Evolutionary conservation across 1,140 invertebrate species (phyloP).

Genomic region (Dendrolimus kikuchii): DNA sequence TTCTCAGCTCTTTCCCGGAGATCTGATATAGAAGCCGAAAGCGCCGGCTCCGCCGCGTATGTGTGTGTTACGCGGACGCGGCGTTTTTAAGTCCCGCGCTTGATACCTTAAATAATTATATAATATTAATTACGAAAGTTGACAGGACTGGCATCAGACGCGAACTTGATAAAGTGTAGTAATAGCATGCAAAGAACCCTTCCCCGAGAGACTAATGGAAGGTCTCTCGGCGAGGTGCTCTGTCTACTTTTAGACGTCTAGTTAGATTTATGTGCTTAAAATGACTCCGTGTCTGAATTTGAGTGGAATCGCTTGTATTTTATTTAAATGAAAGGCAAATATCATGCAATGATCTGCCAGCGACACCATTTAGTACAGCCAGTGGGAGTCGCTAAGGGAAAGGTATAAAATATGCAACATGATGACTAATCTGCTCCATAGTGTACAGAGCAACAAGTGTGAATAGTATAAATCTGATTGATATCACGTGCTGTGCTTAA

Average conservation of each 20-base stretch:
- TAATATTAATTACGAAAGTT: slow-evolving; percentile 5
- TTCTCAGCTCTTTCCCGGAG: slow-evolving; percentile 33
- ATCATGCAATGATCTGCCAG: slow-evolving; percentile 60
- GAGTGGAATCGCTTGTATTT: slow-evolving; percentile 40
- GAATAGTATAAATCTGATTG: slow-evolving; percentile 24
- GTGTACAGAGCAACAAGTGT: slow-evolving; percentile 49
- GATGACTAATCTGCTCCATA: slow-evolving; percentile 57
- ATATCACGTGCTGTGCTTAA: slow-evolving; percentile 53
- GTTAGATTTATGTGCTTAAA: slow-evolving; percentile 37
- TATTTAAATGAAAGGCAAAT: slow-evolving; percentile 32
- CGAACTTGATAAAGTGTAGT: slow-evolving; percentile 41
- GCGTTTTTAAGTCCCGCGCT: slow-evolving; percentile 26
- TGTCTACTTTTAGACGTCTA: slow-evolving; percentile 36
- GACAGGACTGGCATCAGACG: slow-evolving; percentile 35
- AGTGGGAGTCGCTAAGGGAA: slow-evolving; percentile 64
- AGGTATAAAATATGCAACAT: slow-evolving; percentile 70
- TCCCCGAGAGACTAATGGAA: slow-evolving; percentile 16
- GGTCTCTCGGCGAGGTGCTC: slow-evolving; percentile 26
- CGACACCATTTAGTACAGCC: slow-evolving; percentile 53
- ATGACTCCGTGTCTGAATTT: slow-evolving; percentile 46
- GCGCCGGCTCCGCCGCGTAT: slow-evolving; percentile 62
- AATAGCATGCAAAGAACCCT: slow-evolving; percentile 48
- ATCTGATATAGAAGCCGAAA: slow-evolving; percentile 42
- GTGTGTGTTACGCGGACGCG: slow-evolving; percentile 47
- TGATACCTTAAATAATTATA: slow-evolving; percentile 25